Evolutionary conservation across 2,888 invertebrate genomes (phyloP).

Genomic region (Prenolepis imparis): DNA sequence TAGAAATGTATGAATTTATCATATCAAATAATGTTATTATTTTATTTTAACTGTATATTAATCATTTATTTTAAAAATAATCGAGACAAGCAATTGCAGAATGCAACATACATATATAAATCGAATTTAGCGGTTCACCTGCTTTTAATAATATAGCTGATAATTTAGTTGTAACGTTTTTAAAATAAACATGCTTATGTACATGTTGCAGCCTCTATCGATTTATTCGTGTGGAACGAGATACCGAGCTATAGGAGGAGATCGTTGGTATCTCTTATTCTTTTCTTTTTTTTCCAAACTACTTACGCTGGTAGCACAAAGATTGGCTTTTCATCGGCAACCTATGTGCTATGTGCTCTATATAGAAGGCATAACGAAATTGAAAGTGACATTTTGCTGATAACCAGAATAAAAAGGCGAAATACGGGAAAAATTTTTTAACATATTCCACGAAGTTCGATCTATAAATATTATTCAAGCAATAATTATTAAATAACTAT

Average conservation of each 20-base stretch:
- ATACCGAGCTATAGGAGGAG: neutral
- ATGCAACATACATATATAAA: neutral
- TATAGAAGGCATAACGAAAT: constrained; percentile 28
- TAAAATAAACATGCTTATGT: neutral
- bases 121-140: neutral
- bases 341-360: constrained; percentile 30
- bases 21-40: neutral
- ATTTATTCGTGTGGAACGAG: constrained; percentile 25
- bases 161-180: constrained; percentile 8
- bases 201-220: constrained; percentile 14
- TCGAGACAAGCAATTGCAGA: neutral
- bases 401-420: constrained; percentile 34
- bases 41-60: constrained; percentile 3
- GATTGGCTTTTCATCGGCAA: constrained; percentile 45
- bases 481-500: neutral
- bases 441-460: neutral
- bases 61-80: constrained; percentile 22
- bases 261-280: constrained; percentile 3
- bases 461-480: neutral
- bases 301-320: constrained; percentile 7
- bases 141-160: neutral
- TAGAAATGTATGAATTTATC: neutral
- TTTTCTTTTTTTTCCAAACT: constrained; percentile 2
- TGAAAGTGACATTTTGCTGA: constrained; percentile 34
- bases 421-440: neutral